Evolutionary conservation across 2,797 vertebrate species (phyloP).

Genomic region (Microcaecilia unicolor): DNA sequence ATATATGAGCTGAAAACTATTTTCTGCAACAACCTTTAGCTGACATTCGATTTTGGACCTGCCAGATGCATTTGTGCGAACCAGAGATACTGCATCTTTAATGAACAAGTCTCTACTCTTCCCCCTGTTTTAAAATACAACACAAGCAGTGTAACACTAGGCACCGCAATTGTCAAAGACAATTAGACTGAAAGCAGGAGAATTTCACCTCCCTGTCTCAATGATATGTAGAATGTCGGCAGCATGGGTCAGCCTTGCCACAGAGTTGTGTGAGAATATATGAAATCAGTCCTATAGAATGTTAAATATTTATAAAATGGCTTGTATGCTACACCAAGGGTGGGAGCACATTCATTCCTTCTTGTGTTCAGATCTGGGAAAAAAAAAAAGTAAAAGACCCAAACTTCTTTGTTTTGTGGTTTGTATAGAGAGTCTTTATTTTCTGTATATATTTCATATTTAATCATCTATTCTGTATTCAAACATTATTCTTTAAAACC

Average conservation of each 20-base stretch:
- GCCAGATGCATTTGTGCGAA: slow-evolving; percentile 68
- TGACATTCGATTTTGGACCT: slow-evolving; percentile 72
- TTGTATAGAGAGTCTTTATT: slow-evolving; percentile 55
- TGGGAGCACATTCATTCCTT: slow-evolving; percentile 75
- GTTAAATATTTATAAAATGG: slow-evolving; percentile 74
- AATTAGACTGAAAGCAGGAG: slow-evolving; percentile 68
- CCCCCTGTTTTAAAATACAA: slow-evolving; percentile 66
- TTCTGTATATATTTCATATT: slow-evolving; percentile 50
- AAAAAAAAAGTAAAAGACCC: no score
- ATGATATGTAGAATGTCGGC: slow-evolving; percentile 68
- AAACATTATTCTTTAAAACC: slow-evolving; percentile 84
- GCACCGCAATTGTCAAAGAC: slow-evolving; percentile 69
- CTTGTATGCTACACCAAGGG: slow-evolving; percentile 67
- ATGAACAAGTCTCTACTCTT: slow-evolving; percentile 68
- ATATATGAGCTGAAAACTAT: slow-evolving; percentile 57
- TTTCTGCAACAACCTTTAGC: slow-evolving; percentile 63
- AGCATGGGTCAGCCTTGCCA: slow-evolving; percentile 64
- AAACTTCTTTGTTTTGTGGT: neutral
- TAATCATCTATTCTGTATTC: slow-evolving; percentile 66
- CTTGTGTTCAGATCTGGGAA: slow-evolving; percentile 9
- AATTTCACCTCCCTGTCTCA: slow-evolving; percentile 67
- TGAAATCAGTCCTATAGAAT: slow-evolving; percentile 69
- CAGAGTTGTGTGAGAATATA: slow-evolving; percentile 63
- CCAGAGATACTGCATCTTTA: slow-evolving; percentile 68
- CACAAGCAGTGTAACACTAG: slow-evolving; percentile 62